phyloP scores from a whole-genome alignment of 2,888 invertebrate species.

The Lasius platythorax region DNA sequence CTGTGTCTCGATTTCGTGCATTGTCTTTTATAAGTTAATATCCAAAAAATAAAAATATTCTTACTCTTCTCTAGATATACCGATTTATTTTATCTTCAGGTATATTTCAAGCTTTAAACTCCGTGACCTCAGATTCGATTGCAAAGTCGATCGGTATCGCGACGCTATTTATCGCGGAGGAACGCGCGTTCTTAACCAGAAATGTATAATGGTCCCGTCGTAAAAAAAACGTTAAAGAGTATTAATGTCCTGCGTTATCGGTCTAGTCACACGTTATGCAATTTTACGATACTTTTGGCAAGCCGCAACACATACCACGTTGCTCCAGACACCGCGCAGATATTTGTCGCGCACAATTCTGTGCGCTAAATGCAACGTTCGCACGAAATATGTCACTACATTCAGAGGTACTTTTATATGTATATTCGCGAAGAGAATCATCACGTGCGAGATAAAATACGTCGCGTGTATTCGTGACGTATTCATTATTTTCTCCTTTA shows the following conservation, averaged over 20 bases:
- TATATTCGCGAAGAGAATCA: constrained; percentile 59
- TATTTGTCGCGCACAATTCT: not conserved
- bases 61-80: not conserved
- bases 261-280: not conserved
- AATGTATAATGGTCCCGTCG: not conserved
- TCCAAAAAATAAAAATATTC: not conserved
- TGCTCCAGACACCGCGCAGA: not conserved
- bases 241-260: not conserved
- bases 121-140: not conserved
- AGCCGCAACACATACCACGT: not conserved
- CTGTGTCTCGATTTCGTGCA: constrained; percentile 54
- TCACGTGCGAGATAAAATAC: constrained; percentile 71
- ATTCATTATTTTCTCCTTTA: constrained; percentile 72
- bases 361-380: not conserved
- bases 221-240: not conserved
- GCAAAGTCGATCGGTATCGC: not conserved
- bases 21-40: constrained; percentile 31
- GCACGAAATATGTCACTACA: constrained; percentile 17
- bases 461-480: constrained; percentile 54
- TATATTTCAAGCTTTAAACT: not conserved
- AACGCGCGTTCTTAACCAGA: not conserved
- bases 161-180: not conserved
- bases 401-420: constrained; percentile 72
- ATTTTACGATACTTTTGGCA: constrained; percentile 4
- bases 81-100: not conserved